Percentiles rank a stretch among this genome's conserved stretches.
Conservation (phyloP, 2,797 vertebrate genomes). For the Molossus alvarezi region DNA sequence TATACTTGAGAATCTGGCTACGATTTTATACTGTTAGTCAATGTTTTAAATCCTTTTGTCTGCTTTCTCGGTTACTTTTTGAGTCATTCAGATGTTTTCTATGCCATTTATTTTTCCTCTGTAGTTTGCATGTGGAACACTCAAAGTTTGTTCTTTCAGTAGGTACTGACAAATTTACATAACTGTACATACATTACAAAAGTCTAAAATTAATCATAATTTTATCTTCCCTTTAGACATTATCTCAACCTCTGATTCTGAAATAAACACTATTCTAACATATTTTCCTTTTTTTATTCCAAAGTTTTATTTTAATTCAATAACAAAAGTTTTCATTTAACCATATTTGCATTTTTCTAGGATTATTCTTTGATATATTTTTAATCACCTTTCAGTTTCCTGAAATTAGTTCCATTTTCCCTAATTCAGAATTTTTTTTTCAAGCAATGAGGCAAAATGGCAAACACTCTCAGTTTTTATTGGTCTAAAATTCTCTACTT, state of each 20-base stretch:
- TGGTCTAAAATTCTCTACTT: constrained; percentile 10
- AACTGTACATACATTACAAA: not conserved
- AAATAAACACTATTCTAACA: not conserved
- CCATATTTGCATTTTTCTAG: not conserved
- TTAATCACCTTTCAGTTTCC: not conserved
- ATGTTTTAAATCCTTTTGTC: not conserved
- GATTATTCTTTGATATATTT: not conserved
- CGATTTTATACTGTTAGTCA: not conserved
- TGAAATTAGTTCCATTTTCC: not conserved
- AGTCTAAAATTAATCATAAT: not conserved
- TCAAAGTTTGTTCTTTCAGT: not conserved
- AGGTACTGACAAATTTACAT: not conserved
- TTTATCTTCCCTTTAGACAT: not conserved
- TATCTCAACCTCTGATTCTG: not conserved
- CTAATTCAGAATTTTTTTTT: not conserved
- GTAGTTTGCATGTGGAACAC: not conserved
- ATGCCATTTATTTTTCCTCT: not conserved
- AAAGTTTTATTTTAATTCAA: not conserved
- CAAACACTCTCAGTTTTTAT: not conserved
- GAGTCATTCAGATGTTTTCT: not conserved
- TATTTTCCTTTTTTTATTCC: not conserved
- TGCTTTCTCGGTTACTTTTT: not conserved
- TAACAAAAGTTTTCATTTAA: not conserved
- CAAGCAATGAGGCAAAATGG: not conserved
- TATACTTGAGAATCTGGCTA: not conserved